Base-by-base conservation (phyloP, 2,797 vertebrate species). In the Artibeus jamaicensis region DNA sequence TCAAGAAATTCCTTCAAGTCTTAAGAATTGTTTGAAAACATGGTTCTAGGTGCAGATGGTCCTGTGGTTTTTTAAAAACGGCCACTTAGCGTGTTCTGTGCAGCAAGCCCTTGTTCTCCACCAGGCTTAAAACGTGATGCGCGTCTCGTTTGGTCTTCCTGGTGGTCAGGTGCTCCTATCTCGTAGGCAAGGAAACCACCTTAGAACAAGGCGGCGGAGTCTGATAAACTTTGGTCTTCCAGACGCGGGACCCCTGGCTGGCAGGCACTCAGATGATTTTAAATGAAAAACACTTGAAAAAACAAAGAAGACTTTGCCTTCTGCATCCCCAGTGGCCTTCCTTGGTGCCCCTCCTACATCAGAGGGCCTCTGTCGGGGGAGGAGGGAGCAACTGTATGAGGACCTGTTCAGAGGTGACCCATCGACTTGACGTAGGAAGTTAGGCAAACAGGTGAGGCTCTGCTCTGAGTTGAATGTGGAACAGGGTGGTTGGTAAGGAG, bases 1-100 rank as follows among this genome's bases (percentile, higher is more conserved):
- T 89, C 71, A 89, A 90, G 22, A 77, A 46, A 37, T 92, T 76
- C 59, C 24, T 89, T 97, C 62, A 70, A 62, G 68, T 81, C 55
- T 76, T 53, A 70, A 86, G 39, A 53, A 70, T 67, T 79, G 55
- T 50, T 71, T 59, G 57, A 55, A 71, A 95, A 39, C 57, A 76
- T 88, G 50, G 9, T 59, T 78, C 5, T 71, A 70, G n/a, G 42
- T 85, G 48, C 55, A 78, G 44, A 19, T 44, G 11, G n/a, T 32
- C 8, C 2, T 65, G 44, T 50, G 26, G 29, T 42, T 71, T 78
- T 70, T 53, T 68, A 62, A 32, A 68, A 68, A 14, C 6, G 37
- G 6, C 14, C 21, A 7, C 67, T 50, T 37, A 59, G 37, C 50
- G 44, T 89, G 86, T 95, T 94, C 68, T 78, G 2, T 78, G 68